Base-by-base conservation (phyloP, 2,888 invertebrate species). In the Tachystola acroxantha region DNA sequence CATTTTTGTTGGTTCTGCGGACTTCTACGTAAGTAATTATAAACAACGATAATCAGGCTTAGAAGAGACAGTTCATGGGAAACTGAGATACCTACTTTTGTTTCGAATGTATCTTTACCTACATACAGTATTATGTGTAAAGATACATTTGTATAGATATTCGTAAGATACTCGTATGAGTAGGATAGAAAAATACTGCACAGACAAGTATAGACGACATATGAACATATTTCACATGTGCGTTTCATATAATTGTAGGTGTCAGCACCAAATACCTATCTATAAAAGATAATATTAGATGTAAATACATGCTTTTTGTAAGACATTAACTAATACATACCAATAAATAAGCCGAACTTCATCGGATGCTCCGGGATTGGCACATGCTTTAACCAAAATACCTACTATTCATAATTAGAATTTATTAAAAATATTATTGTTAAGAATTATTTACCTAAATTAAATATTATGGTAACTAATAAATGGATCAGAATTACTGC, bases 381-480 rank as follows among this genome's bases (percentile, higher is more conserved):
- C 62, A 64, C 64, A 51, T 48, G 43, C 33, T 38, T 31, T 36
- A 24, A 24, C 7, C 9, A 36, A 29, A 29, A 16, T 24, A 30
- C 28, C 29, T 10, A 32, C 30, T 28, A 28, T 28, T 32, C 29
- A 29, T 25, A n/a, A n/a, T 36, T 26, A 32, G 10, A 32, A 35
- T 26, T 33, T 25, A 10, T 26, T 32, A 34, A 32, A 32, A 40
- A 29, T 34, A 32, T n/a, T 33, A 25, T 32, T 32, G 19, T 34
- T 16, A 31, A 28, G 19, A 27, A 31, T 22, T 40, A 16, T 36
- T 32, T 19, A 33, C 33, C 9, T 33, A 40, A 54, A 54, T 42
- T 51, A 55, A 41, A 38, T 55, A 46, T 31, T 46, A 53, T 61
- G 64, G 64, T 66, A 65, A 68, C 58, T 53, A 52, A 45, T 37